Evolutionary conservation across 2,113 vertebrate species (phyloP).

Genomic region (Oceanites oceanicus): DNA sequence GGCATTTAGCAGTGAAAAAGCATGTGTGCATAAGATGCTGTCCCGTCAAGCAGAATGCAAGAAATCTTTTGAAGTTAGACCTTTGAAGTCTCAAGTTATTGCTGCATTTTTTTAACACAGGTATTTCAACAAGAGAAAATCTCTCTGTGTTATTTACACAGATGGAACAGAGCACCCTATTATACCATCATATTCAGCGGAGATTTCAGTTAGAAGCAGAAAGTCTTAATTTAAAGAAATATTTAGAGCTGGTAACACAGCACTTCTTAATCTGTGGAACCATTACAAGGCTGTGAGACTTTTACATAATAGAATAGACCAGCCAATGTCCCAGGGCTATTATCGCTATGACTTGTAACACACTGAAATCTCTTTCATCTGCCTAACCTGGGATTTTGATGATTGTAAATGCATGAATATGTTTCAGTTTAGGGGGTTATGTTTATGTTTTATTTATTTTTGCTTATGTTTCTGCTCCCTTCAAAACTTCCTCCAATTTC

Average conservation of each 20-base stretch:
- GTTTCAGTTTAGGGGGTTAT: slow-evolving; percentile 63
- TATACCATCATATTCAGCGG: slow-evolving; percentile 48
- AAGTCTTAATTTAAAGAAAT: slow-evolving; percentile 78
- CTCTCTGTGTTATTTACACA: slow-evolving; percentile 70
- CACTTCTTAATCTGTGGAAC: slow-evolving; percentile 70
- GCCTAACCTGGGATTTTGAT: slow-evolving; percentile 69
- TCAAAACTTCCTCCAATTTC: slow-evolving; percentile 37
- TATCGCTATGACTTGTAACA: slow-evolving; percentile 70
- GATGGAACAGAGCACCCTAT: slow-evolving; percentile 67
- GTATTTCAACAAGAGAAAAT: slow-evolving; percentile 74
- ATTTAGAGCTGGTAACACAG: slow-evolving; percentile 62
- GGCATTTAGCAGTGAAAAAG: slow-evolving; percentile 80
- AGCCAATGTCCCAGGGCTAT: slow-evolving; percentile 72
- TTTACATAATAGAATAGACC: slow-evolving; percentile 67
- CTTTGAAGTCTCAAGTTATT: slow-evolving; percentile 84
- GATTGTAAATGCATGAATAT: slow-evolving; percentile 72
- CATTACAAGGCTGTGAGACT: slow-evolving; percentile 65
- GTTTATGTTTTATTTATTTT: slow-evolving; percentile 69
- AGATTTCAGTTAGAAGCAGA: slow-evolving; percentile 66
- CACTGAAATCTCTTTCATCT: slow-evolving; percentile 76
- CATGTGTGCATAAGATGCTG: slow-evolving; percentile 80
- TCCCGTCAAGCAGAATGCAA: slow-evolving; percentile 81
- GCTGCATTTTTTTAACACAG: slow-evolving; percentile 66
- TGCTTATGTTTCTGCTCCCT: slow-evolving; percentile 38
- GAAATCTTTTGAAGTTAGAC: slow-evolving; percentile 82